Evolutionary conservation across 2,797 vertebrate genomes (phyloP).

Genomic region (Tragelaphus oryx): DNA sequence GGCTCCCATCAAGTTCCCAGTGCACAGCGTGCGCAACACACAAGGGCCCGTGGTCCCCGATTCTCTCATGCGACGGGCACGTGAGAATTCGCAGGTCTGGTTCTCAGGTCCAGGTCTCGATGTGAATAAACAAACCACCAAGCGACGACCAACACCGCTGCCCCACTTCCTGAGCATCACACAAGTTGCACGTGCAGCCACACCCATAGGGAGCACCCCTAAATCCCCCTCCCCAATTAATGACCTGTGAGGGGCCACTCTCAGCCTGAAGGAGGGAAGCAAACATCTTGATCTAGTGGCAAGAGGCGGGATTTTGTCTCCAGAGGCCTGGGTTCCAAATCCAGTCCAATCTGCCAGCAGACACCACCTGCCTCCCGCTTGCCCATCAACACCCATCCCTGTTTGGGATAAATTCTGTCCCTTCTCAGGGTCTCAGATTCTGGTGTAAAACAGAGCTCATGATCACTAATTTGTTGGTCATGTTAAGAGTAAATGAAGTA

Average conservation of each 20-base stretch:
- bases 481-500: not conserved
- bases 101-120: not conserved
- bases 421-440: not conserved
- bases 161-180: fast-evolving
- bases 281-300: not conserved
- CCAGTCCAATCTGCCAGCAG: not conserved
- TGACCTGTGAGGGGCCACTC: no score
- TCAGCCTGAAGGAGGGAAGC: not conserved
- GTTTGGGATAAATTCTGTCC: not conserved
- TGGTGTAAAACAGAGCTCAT: not conserved
- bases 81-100: fast-evolving
- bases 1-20: not conserved
- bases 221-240: not conserved
- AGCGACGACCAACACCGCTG: no score
- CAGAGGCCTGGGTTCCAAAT: not conserved
- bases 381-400: not conserved
- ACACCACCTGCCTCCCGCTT: not conserved
- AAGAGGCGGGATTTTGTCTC: not conserved
- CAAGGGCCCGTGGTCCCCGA: no score
- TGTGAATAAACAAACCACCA: not conserved
- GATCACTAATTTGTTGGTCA: no score
- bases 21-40: fast-evolving
- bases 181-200: not conserved
- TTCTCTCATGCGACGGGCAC: fast-evolving
- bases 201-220: not conserved